phyloP scores from a whole-genome alignment of 2,113 vertebrate genomes.

The Atherinomorus stipes region DNA sequence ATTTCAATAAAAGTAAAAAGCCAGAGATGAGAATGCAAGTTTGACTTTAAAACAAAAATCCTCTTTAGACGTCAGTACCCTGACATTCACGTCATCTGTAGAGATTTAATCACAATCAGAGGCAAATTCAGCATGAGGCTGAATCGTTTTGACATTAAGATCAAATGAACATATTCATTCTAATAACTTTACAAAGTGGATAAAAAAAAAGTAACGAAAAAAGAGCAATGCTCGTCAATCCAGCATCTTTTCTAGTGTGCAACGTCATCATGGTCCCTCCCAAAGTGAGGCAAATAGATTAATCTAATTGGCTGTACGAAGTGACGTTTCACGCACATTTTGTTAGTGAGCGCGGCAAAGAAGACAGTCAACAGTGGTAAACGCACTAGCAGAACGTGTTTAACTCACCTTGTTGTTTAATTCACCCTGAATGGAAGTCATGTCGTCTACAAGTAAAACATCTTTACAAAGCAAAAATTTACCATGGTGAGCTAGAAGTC shows the following conservation, averaged over 20 bases:
- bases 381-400: not conserved
- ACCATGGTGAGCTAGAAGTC: constrained; percentile 78
- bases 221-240: too few relatives aligned
- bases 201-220: too few relatives aligned
- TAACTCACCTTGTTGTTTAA: not conserved
- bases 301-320: constrained; percentile 52
- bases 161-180: not conserved
- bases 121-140: too few relatives aligned
- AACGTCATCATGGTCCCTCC: not conserved
- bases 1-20: too few relatives aligned
- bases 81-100: too few relatives aligned
- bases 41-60: too few relatives aligned
- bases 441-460: constrained; percentile 75
- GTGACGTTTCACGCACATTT: constrained; percentile 48
- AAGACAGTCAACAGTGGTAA: too few relatives aligned
- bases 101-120: too few relatives aligned
- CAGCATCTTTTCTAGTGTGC: constrained; percentile 6
- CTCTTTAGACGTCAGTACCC: too few relatives aligned
- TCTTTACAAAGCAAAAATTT: constrained; percentile 71
- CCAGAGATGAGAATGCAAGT: too few relatives aligned
- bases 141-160: too few relatives aligned
- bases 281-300: accelerated
- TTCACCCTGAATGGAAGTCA: constrained; percentile 12
- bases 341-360: constrained; percentile 77
- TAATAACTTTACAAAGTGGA: not conserved